Percentiles rank a stretch among this genome's conserved stretches.
These are phyloP conservation scores for Nipponacmea schrenckii DNA, from an alignment of 2,888 invertebrate genomes.

Conservation along the genomic window DNA sequence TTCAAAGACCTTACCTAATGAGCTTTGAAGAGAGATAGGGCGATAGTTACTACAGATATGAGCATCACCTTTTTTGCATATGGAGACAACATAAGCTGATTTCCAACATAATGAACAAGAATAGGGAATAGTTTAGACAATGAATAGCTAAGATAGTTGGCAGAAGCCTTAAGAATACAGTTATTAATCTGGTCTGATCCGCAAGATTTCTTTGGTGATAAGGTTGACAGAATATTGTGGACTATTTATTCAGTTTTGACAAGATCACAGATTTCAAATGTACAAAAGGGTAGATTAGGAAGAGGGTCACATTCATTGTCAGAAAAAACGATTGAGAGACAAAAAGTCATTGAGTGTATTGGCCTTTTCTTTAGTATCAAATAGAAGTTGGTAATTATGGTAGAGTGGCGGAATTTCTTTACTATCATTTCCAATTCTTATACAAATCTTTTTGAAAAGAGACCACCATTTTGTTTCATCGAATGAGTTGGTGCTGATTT, in stretches of 20 bases:
- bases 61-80: not conserved
- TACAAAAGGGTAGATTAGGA: not conserved
- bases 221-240: not conserved
- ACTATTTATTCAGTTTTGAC: not conserved
- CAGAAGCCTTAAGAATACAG: not conserved
- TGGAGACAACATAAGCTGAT: not conserved
- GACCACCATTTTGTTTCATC: constrained; percentile 2
- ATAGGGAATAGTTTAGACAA: not conserved
- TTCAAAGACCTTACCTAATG: not conserved
- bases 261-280: not conserved
- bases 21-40: not conserved
- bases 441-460: not conserved
- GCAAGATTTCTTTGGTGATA: not conserved
- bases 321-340: not conserved
- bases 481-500: not conserved
- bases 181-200: not conserved
- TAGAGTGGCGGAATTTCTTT: not conserved
- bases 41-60: not conserved
- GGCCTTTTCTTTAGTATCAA: not conserved
- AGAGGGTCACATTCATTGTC: not conserved
- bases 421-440: not conserved
- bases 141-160: not conserved
- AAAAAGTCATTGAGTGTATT: not conserved
- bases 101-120: not conserved
- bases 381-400: not conserved